Evolutionary conservation across 64 coral and sea anemone genomes (phyloP), one percentile per base, ranked within the genome.

Genomic region (Acropora tenuis): DNA sequence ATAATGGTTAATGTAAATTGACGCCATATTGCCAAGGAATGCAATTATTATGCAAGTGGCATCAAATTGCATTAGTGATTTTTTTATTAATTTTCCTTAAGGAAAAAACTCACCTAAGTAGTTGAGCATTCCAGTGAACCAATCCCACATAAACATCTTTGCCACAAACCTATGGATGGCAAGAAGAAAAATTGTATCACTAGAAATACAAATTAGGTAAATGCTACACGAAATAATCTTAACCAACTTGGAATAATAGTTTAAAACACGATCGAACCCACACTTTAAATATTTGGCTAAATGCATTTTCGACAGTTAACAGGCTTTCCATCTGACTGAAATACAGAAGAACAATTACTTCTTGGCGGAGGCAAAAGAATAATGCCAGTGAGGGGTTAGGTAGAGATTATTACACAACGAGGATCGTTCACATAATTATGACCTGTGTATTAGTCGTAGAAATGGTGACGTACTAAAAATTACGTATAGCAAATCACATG

Each of bases 71-170:
- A 55, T 10, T 30, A 30, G 30, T 30, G 30, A 30, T 30, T 30
- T 30, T 30, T 30, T 30, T 30, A 30, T 30, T 30, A 30, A 30
- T 30, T 30, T 30, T 30, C 30, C 30, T 30, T 30, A 30, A 30
- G 30, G 30, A 30, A 68, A 82, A 43, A 18, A 90, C 95, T 94
- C 61, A 97, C 95, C 95, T 88, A 97, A 73, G 86, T 97, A 97
- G 43, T 92, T 89, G 42, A 97, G 42, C 9, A 86, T 89, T 90
- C 92, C 92, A 88, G 95, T 88, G 78, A 97, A 88, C 95, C 95
- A 97, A 76, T 97, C 95, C 95, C 95, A 97, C 76, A 97, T 60
- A 91, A 97, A 97, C 95, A 97, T 97, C 71, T 97, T 97, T 72
- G 80, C 73, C 18, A 89, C 55, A 94, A 97, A 97, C 67, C 95